These are phyloP conservation scores for Euphonia xanthogaster DNA, from an alignment of 2,797 vertebrate genomes.

Conservation along the genomic window DNA sequence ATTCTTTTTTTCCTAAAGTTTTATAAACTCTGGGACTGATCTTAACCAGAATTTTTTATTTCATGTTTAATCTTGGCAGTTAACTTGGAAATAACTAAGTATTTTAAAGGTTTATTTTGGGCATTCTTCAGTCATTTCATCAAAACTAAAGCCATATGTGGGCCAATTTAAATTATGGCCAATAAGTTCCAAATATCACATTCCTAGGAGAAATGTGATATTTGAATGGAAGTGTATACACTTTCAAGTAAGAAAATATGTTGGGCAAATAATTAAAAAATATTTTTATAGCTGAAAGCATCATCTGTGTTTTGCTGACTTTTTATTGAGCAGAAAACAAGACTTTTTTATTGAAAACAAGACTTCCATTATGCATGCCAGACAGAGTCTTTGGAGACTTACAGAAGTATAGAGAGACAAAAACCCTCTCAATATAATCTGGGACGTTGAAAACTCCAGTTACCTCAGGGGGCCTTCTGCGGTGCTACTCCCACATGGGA, in stretches of 20 bases:
- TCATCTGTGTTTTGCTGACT: not conserved
- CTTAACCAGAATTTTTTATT: not conserved
- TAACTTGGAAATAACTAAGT: not conserved
- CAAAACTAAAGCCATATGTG: not conserved
- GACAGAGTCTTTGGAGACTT: not conserved
- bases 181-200: not conserved
- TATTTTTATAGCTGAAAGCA: not conserved
- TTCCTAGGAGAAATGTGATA: not conserved
- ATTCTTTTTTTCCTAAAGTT: not conserved
- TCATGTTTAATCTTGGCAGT: not conserved
- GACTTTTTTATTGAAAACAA: not conserved
- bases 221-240: not conserved
- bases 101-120: not conserved
- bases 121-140: not conserved
- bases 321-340: not conserved
- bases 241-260: not conserved
- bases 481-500: not conserved
- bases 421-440: not conserved
- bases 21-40: not conserved
- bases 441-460: not conserved
- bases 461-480: not conserved
- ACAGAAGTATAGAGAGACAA: not conserved
- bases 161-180: not conserved
- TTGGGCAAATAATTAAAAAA: not conserved
- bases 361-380: not conserved